Conservation (phyloP, 2,113 vertebrate genomes). For the Ariopsis seemanni region DNA sequence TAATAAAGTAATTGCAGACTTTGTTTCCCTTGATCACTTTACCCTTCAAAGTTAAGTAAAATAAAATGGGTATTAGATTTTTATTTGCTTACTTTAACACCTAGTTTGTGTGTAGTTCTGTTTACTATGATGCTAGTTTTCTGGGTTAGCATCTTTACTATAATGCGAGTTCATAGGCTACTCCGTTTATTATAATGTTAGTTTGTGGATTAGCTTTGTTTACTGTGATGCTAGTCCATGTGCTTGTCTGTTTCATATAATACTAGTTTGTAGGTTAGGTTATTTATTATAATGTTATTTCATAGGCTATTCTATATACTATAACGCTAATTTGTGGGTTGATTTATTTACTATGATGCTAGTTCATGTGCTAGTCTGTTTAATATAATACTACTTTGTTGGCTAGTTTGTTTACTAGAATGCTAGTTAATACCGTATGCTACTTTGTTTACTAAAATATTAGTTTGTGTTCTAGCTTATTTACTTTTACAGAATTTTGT, state of each 20-base stretch:
- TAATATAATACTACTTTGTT: neutral
- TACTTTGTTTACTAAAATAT: neutral
- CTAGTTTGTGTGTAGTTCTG: neutral
- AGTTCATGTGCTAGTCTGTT: neutral
- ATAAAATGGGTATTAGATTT: neutral
- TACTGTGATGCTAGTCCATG: no score
- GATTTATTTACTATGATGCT: neutral
- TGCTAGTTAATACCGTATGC: neutral
- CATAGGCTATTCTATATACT: neutral
- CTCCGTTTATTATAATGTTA: neutral
- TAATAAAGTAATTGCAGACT: neutral
- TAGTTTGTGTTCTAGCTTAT: neutral
- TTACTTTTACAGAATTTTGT: neutral
- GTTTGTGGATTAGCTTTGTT: neutral
- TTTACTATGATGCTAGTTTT: neutral
- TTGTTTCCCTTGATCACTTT: neutral
- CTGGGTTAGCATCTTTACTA: neutral
- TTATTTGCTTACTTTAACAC: neutral
- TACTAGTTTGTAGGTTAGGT: neutral
- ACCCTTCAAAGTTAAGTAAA: neutral
- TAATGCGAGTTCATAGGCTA: no score
- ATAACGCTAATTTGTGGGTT: neutral
- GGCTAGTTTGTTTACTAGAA: neutral
- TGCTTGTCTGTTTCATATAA: no score
- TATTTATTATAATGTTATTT: neutral